Percentiles rank a stretch among this genome's conserved stretches.
phyloP scores from a whole-genome alignment of 2,888 invertebrate species.

The Drymonia ruficornis region DNA sequence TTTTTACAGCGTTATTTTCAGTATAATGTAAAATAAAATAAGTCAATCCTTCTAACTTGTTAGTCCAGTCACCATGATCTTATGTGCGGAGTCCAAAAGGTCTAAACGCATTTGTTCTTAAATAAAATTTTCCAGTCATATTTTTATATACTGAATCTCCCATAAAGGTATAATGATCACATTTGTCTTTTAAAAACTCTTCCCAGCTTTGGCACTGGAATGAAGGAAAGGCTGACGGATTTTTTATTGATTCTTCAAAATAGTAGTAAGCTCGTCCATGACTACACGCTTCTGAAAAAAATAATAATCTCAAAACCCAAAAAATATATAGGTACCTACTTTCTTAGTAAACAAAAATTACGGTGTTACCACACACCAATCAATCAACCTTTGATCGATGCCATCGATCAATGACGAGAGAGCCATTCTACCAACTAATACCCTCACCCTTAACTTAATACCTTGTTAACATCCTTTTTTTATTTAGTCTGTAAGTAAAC shows the following conservation, averaged over 20 bases:
- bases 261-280: constrained; percentile 86
- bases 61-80: not conserved
- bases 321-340: not conserved
- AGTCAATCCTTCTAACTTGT: no score
- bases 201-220: constrained; percentile 78
- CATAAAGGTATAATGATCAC: constrained; percentile 71
- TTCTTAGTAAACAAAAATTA: no score
- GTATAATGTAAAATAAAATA: no score
- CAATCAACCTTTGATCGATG: no score
- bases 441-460: no score
- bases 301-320: constrained; percentile 5
- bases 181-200: constrained; percentile 50
- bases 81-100: constrained; percentile 73
- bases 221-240: constrained; percentile 79
- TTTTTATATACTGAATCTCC: constrained; percentile 73
- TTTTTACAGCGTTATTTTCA: no score
- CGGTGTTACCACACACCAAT: no score
- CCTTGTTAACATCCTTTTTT: no score
- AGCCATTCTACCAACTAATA: no score
- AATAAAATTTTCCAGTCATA: constrained; percentile 83
- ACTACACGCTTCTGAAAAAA: constrained; percentile 86
- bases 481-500: no score
- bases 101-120: constrained; percentile 80
- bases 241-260: constrained; percentile 86
- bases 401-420: no score